Conservation (phyloP, 2,113 vertebrate genomes). For the Elephas maximus region DNA sequence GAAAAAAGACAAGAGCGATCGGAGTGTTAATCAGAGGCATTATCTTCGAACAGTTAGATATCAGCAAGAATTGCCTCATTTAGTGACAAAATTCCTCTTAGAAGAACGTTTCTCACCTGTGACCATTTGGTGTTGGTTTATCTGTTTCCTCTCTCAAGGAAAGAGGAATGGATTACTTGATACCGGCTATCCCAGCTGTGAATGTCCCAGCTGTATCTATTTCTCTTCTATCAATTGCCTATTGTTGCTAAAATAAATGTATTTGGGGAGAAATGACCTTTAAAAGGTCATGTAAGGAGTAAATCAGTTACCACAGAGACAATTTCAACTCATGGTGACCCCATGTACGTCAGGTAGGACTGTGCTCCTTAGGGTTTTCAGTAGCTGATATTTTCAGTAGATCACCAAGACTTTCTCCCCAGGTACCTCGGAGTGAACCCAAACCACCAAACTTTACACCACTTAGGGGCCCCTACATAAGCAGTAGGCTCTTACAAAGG, state of each 20-base stretch:
- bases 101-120: background rate
- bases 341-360: too few relatives aligned
- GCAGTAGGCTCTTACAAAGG: background rate
- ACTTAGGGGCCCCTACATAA: too few relatives aligned
- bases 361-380: too few relatives aligned
- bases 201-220: background rate
- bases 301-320: too few relatives aligned
- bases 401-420: too few relatives aligned
- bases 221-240: background rate
- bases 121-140: background rate
- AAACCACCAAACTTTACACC: too few relatives aligned
- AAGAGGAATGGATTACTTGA: background rate
- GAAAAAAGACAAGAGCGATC: background rate
- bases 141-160: background rate
- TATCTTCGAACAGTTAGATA: background rate
- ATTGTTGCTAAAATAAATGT: background rate
- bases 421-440: too few relatives aligned
- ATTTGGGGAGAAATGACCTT: slow-evolving; percentile 5
- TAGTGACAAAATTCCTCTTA: background rate
- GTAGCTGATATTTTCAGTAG: too few relatives aligned
- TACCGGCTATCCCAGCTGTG: background rate
- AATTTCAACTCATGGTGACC: too few relatives aligned
- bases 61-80: slow-evolving; percentile 20
- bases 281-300: background rate
- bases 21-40: background rate